These are phyloP conservation scores for Salarias fasciatus DNA, from an alignment of 2,797 vertebrate genomes.

Conservation along the genomic window DNA sequence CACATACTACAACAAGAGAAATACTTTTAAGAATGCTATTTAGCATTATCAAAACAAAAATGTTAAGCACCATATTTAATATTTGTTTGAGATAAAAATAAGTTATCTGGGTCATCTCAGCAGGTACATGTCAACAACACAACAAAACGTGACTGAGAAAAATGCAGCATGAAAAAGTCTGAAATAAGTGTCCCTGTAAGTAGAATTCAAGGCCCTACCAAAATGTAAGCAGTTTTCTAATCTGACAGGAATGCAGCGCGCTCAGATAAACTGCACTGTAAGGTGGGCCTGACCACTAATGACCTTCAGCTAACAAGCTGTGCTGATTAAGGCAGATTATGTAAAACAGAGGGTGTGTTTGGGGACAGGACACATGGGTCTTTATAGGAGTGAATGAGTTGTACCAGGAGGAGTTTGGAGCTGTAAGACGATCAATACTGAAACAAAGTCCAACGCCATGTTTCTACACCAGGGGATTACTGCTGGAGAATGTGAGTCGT, in stretches of 20 bases:
- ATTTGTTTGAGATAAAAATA: no score
- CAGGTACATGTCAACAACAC: slow-evolving; percentile 25
- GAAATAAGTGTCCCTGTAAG: not conserved
- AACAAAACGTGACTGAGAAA: slow-evolving; percentile 6
- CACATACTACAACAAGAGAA: no score
- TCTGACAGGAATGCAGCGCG: slow-evolving; percentile 49
- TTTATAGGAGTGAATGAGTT: slow-evolving; percentile 33
- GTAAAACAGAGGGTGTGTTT: slow-evolving; percentile 32
- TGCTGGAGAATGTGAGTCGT: not conserved
- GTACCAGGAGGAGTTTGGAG: slow-evolving; percentile 37
- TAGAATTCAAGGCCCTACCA: slow-evolving; percentile 15
- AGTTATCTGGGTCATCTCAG: no score
- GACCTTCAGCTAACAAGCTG: slow-evolving; percentile 20
- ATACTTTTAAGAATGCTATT: no score
- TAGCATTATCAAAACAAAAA: no score
- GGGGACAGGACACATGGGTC: slow-evolving; percentile 35
- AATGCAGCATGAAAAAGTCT: slow-evolving; percentile 20
- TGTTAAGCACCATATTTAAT: no score
- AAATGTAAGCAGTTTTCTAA: slow-evolving; percentile 36
- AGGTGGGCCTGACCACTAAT: slow-evolving; percentile 29
- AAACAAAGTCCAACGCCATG: slow-evolving; percentile 47
- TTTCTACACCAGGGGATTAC: slow-evolving; percentile 36
- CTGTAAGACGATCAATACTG: slow-evolving; percentile 56
- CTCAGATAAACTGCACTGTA: slow-evolving; percentile 48
- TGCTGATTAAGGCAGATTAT: slow-evolving; percentile 47